Percentiles rank a stretch among this genome's conserved stretches.
Conservation (phyloP, 2,797 vertebrate species). For the Anguilla megastoma region DNA sequence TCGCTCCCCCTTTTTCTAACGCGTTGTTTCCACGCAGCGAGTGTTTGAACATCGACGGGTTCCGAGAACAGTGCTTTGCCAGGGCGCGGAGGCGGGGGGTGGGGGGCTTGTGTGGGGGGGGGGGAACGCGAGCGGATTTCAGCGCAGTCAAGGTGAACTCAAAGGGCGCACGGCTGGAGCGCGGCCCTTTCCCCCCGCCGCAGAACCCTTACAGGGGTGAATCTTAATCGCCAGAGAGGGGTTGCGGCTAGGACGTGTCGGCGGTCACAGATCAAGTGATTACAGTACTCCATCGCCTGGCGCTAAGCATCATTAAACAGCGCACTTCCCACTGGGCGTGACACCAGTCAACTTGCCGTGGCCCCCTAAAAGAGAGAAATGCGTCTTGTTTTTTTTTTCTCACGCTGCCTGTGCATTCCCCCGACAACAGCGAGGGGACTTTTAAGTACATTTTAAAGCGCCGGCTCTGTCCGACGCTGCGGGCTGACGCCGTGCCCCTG, state of each 20-base stretch:
- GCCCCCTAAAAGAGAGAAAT: neutral
- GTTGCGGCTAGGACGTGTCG: neutral
- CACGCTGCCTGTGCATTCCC: neutral
- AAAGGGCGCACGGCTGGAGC: neutral
- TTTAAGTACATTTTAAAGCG: constrained; percentile 30
- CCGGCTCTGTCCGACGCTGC: neutral
- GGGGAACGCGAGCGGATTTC: constrained; percentile 20
- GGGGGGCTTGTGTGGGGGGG: neutral
- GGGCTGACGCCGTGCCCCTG: neutral
- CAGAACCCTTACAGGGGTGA: constrained; percentile 2
- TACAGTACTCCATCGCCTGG: neutral
- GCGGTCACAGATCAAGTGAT: constrained; percentile 10
- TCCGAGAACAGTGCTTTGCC: constrained; percentile 16
- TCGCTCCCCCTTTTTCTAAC: neutral
- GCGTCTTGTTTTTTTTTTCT: constrained; percentile 18
- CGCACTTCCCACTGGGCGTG: neutral
- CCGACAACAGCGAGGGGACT: neutral
- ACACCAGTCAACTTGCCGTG: constrained; percentile 5
- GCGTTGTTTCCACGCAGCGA: neutral
- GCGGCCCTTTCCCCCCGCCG: neutral
- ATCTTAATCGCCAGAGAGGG: neutral
- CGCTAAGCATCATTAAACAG: constrained; percentile 17
- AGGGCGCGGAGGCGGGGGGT: neutral
- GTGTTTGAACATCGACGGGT: neutral
- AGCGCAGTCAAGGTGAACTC: constrained; percentile 1